Conservation (phyloP, 2,113 vertebrate genomes). For the Lota lota region DNA sequence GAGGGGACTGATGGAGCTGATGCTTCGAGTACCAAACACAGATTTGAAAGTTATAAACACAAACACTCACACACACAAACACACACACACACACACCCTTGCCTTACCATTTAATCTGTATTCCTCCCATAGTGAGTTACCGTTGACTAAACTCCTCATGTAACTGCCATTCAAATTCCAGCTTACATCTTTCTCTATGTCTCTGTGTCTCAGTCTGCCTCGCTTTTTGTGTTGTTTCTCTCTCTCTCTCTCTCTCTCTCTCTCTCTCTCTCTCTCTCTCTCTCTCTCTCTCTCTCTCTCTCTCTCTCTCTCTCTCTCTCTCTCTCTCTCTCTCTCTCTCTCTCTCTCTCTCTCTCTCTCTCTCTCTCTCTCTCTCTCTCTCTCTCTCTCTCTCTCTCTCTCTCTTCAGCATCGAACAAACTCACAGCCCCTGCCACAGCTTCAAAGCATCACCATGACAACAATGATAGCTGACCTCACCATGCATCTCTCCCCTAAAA, state of each 20-base stretch:
- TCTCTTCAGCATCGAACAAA: conserved; percentile 31
- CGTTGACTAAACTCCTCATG: not conserved
- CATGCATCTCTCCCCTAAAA: conserved; percentile 9
- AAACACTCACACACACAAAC: not conserved
- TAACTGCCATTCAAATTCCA: too few relatives aligned
- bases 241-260: not conserved
- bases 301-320: not conserved
- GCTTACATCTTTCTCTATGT: conserved; percentile 16
- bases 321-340: conserved; percentile 7
- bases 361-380: not conserved
- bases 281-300: conserved; percentile 1
- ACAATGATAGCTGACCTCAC: conserved; percentile 21
- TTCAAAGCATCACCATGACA: conserved; percentile 18
- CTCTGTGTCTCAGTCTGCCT: conserved; percentile 4
- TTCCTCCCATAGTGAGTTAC: conserved; percentile 63
- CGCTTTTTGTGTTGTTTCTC: conserved; percentile 1
- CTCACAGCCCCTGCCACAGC: conserved; percentile 24
- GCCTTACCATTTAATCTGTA: conserved; percentile 79
- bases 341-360: conserved; percentile 1
- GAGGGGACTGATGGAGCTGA: conserved; percentile 83
- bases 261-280: conserved; percentile 3
- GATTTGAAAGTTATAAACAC: not conserved
- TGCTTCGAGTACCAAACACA: conserved; percentile 59
- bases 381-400: conserved; percentile 9
- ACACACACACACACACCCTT: conserved; percentile 1